Conservation (phyloP, 2,888 invertebrate genomes). For the Dryomyza anilis region DNA sequence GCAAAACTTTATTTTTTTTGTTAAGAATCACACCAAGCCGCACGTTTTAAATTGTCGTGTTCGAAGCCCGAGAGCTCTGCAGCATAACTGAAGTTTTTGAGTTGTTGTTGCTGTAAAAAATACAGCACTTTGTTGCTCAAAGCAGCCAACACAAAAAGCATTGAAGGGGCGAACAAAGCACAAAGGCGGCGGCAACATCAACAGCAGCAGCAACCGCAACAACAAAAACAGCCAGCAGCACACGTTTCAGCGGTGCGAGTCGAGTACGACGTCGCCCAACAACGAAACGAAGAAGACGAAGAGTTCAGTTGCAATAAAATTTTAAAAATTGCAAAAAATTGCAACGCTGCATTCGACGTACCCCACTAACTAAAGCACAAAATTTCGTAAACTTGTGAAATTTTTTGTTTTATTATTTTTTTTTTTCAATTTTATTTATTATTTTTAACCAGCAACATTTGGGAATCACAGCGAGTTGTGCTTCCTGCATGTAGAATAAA, state of each 20-base stretch:
- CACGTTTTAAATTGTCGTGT: slow-evolving; percentile 44
- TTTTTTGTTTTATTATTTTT: no score
- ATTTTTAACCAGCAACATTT: no score
- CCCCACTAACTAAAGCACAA: no score
- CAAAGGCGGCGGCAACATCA: slow-evolving; percentile 11
- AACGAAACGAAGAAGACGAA: neutral
- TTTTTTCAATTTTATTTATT: no score
- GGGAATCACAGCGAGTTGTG: no score
- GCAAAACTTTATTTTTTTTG: no score
- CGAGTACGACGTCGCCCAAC: neutral
- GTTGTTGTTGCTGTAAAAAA: slow-evolving; percentile 28
- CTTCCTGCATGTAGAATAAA: no score
- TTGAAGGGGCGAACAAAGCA: neutral
- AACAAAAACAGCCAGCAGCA: neutral
- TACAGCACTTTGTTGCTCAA: slow-evolving; percentile 2
- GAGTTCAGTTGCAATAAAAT: slow-evolving; percentile 23
- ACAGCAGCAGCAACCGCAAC: slow-evolving; percentile 23
- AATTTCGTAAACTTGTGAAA: no score
- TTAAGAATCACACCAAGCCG: slow-evolving; percentile 12
- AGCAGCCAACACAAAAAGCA: neutral
- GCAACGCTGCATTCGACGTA: no score
- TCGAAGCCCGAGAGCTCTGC: slow-evolving; percentile 57
- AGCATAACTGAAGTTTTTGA: slow-evolving; percentile 54
- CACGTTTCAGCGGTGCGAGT: no score
- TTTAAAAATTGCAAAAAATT: slow-evolving; percentile 37